Evolutionary conservation across 2,888 invertebrate species (phyloP).

Genomic region (Ecliptopera silaceata): DNA sequence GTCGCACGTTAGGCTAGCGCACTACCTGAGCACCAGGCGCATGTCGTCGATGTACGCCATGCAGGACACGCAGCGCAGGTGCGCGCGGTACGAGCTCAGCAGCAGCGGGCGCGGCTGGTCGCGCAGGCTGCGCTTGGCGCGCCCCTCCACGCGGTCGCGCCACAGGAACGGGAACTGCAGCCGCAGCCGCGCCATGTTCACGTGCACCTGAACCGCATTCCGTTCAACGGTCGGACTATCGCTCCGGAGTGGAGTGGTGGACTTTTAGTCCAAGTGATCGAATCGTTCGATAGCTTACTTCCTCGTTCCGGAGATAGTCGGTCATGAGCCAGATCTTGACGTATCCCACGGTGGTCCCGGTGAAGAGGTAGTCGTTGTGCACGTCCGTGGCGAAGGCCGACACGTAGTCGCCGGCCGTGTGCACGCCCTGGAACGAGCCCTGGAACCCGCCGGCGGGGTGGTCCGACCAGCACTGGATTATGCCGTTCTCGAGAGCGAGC

Average conservation of each 20-base stretch:
- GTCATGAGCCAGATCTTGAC: constrained; percentile 90
- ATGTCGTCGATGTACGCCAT: constrained; percentile 86
- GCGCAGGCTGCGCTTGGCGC: constrained; percentile 85
- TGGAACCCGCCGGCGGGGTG: constrained; percentile 88
- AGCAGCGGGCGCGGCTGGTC: constrained; percentile 86
- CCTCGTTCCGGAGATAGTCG: constrained; percentile 82
- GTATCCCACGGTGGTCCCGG: constrained; percentile 88
- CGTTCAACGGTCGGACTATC: no score
- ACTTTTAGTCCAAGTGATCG: no score
- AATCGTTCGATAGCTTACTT: constrained; percentile 54
- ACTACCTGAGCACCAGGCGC: constrained; percentile 86
- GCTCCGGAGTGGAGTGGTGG: no score
- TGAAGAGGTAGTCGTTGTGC: constrained; percentile 87
- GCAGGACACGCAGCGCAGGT: constrained; percentile 86
- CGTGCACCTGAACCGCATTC: constrained; percentile 74
- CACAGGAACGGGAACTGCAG: constrained; percentile 89
- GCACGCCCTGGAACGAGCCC: constrained; percentile 87
- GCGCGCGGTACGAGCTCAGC: constrained; percentile 87
- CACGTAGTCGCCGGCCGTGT: constrained; percentile 86
- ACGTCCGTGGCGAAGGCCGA: constrained; percentile 87
- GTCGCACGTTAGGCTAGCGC: no score
- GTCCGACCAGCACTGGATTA: constrained; percentile 91
- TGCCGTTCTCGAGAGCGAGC: constrained; percentile 89
- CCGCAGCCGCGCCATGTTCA: constrained; percentile 85
- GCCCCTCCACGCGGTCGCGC: constrained; percentile 85